Evolutionary conservation across 1,140 invertebrate species (phyloP).

Genomic region (Ips typographus): DNA sequence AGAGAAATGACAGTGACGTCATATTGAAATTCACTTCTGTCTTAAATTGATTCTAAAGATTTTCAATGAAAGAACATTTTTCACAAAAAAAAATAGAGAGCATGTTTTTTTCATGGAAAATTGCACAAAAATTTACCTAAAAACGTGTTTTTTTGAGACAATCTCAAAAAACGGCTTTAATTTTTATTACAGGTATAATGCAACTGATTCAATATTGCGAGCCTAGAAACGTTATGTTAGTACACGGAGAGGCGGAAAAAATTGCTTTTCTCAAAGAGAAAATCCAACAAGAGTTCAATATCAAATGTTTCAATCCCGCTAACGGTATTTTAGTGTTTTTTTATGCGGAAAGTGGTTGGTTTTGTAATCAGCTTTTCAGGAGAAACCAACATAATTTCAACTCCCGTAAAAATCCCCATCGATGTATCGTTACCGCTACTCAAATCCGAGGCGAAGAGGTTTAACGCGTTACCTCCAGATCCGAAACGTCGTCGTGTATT

Average conservation of each 20-base stretch:
- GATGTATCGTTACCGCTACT: conserved; percentile 86
- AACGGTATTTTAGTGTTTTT: conserved; percentile 65
- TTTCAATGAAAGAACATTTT: too few species aligned
- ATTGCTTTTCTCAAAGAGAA: conserved; percentile 95
- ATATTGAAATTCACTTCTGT: too few species aligned
- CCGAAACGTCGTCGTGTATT: conserved; percentile 81
- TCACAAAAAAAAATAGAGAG: too few species aligned
- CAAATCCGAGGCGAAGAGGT: conserved; percentile 76
- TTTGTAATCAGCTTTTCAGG: conserved; percentile 7
- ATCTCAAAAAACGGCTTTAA: neutral
- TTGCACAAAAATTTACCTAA: too few species aligned
- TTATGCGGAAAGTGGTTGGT: neutral
- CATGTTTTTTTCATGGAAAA: too few species aligned
- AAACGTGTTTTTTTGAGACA: neutral
- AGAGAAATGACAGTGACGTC: too few species aligned
- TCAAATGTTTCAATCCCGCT: conserved; percentile 93
- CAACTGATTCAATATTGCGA: conserved; percentile 98
- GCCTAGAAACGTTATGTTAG: conserved; percentile 95
- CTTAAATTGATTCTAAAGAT: too few species aligned
- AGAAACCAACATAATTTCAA: conserved; percentile 86
- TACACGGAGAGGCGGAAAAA: conserved; percentile 86
- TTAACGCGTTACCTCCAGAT: conserved; percentile 80
- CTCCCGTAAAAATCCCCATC: conserved; percentile 83
- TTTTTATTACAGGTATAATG: conserved; percentile 73
- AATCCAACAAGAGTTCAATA: conserved; percentile 88